Evolutionary conservation across 64 coral and sea anemone genomes (phyloP).

Genomic region (Porites lutea): DNA sequence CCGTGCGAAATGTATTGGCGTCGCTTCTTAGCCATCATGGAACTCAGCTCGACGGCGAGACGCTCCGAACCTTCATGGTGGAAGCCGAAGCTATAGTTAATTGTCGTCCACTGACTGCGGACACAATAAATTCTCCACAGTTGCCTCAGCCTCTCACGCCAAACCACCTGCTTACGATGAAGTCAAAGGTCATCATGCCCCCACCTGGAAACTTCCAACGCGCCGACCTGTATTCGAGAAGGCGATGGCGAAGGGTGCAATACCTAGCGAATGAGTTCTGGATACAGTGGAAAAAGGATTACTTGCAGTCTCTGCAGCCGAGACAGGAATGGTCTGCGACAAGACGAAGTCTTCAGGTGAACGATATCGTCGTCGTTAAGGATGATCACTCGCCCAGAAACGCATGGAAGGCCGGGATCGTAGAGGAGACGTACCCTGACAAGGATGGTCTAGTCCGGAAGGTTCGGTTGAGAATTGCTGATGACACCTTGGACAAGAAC

Average conservation of each 20-base stretch:
- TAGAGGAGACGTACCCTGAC: slow-evolving; percentile 12
- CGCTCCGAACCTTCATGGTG: slow-evolving; percentile 36
- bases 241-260: slow-evolving; percentile 8
- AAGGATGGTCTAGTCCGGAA: slow-evolving; percentile 29
- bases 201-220: slow-evolving; percentile 32
- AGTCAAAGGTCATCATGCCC: slow-evolving; percentile 18
- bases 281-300: slow-evolving; percentile 32
- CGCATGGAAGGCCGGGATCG: background rate
- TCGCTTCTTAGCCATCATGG: too few species aligned
- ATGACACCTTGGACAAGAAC: background rate
- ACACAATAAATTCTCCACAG: background rate
- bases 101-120: background rate
- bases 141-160: slow-evolving; percentile 7
- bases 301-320: background rate
- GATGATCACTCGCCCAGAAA: slow-evolving; percentile 12
- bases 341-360: slow-evolving; percentile 10
- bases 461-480: background rate
- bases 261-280: slow-evolving; percentile 35
- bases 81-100: slow-evolving; percentile 42
- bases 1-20: too few species aligned
- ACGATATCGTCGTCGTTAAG: background rate
- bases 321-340: slow-evolving; percentile 6
- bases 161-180: slow-evolving; percentile 10
- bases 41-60: too few species aligned
- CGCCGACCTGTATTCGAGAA: slow-evolving; percentile 25